phyloP scores from a whole-genome alignment of 2,888 invertebrate genomes.

The Apotomis capreana region DNA sequence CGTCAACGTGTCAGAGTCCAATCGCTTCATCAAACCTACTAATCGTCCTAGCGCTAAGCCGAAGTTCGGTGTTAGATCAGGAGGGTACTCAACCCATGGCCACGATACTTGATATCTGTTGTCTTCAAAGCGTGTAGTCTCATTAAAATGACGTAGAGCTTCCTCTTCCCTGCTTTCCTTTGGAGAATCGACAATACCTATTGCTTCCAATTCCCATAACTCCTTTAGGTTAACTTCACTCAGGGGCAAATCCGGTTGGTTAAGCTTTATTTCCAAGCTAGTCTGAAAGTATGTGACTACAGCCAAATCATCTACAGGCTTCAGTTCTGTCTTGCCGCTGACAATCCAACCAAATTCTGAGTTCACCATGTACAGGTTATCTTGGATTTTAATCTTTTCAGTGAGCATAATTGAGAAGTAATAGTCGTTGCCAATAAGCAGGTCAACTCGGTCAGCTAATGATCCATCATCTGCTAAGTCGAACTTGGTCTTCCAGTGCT shows the following conservation, averaged over 20 bases:
- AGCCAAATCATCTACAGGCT: too few relatives aligned
- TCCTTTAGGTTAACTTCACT: neutral
- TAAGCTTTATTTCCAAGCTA: neutral
- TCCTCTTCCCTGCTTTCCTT: conserved; percentile 8
- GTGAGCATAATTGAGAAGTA: too few relatives aligned
- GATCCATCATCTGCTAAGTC: too few relatives aligned
- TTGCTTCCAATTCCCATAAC: conserved; percentile 17
- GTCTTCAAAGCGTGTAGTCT: neutral
- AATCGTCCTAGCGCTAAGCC: neutral
- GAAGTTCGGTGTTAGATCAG: neutral
- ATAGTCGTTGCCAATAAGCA: too few relatives aligned
- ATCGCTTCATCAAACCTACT: neutral
- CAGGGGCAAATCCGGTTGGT: neutral
- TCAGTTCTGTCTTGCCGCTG: too few relatives aligned
- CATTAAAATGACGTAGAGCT: neutral
- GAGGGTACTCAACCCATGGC: conserved; percentile 1
- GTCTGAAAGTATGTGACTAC: neutral
- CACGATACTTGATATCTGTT: neutral
- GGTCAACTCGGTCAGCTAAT: too few relatives aligned
- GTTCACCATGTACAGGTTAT: too few relatives aligned
- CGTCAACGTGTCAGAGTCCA: neutral
- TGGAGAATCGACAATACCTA: conserved; percentile 18
- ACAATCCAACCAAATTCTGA: too few relatives aligned
- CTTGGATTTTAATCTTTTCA: too few relatives aligned
- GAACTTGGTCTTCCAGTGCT: too few relatives aligned